Conservation (phyloP, 2,113 vertebrate species). For the Tachysurus vachellii region DNA sequence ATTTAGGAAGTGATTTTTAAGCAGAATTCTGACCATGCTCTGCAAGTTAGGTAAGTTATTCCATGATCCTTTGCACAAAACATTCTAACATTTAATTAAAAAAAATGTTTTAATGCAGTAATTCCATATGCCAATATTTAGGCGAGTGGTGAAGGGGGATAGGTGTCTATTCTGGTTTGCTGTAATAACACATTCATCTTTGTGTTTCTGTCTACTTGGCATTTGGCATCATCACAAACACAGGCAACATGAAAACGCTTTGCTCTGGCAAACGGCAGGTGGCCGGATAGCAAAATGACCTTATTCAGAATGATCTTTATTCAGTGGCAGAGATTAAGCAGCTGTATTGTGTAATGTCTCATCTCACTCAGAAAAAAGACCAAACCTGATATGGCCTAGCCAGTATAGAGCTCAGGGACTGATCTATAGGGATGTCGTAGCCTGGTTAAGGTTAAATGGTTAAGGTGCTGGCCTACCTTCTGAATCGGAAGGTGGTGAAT, state of each 20-base stretch:
- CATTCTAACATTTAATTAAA: not conserved
- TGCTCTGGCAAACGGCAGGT: slow-evolving; percentile 16
- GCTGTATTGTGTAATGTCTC: slow-evolving; percentile 34
- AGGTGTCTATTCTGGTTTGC: not conserved
- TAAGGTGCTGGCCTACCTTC: no score
- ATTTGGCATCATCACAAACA: slow-evolving; percentile 49
- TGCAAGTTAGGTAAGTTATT: not conserved
- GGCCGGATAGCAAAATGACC: slow-evolving; percentile 36
- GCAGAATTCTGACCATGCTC: slow-evolving; percentile 4
- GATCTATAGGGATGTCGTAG: not conserved
- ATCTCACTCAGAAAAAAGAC: slow-evolving; percentile 29
- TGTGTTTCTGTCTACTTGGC: slow-evolving; percentile 39
- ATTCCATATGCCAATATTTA: not conserved
- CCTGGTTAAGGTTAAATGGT: no score
- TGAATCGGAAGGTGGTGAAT: no score
- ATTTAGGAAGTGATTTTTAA: slow-evolving; percentile 30
- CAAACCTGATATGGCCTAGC: slow-evolving; percentile 18
- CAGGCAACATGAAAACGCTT: slow-evolving; percentile 34
- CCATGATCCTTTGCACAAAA: not conserved
- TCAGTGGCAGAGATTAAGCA: slow-evolving; percentile 47
- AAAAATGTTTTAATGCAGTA: not conserved
- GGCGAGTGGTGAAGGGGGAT: not conserved
- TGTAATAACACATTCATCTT: slow-evolving; percentile 36
- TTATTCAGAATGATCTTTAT: slow-evolving; percentile 27
- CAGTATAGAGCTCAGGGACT: not conserved